These are phyloP conservation scores for Nesidiocoris tenuis DNA, from an alignment of 2,888 invertebrate species.

Conservation along the genomic window DNA sequence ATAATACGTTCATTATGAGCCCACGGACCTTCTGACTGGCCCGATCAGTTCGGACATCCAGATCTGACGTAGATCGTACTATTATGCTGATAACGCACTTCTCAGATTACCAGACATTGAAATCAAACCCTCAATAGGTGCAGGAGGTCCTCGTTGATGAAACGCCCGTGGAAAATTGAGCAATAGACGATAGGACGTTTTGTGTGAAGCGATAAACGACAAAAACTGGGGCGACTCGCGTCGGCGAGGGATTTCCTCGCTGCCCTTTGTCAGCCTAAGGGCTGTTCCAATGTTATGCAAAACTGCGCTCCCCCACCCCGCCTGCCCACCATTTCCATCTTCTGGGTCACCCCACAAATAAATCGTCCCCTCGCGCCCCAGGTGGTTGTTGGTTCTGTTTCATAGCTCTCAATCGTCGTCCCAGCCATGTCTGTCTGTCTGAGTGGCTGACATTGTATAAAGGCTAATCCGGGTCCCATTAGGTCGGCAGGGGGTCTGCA, in stretches of 20 bases:
- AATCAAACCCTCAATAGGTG: neutral
- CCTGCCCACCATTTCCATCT: neutral
- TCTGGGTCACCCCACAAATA: neutral
- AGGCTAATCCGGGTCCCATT: slow-evolving; percentile 37
- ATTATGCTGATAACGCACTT: neutral
- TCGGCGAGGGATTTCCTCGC: neutral
- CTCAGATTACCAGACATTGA: neutral
- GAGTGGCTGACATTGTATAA: neutral
- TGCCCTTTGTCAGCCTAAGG: neutral
- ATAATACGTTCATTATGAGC: neutral
- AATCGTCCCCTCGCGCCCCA: neutral
- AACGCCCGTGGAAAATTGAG: neutral
- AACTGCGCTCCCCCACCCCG: neutral
- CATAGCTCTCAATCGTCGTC: neutral
- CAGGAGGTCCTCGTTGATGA: neutral
- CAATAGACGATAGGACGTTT: neutral
- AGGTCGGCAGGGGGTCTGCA: slow-evolving; percentile 19
- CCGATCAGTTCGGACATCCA: too few relatives aligned
- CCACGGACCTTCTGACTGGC: too few relatives aligned
- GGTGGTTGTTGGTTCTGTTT: neutral
- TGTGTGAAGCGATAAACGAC: neutral
- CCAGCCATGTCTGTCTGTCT: neutral
- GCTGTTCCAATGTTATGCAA: neutral
- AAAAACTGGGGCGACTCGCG: neutral
- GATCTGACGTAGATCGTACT: neutral